Percentiles rank a stretch among this genome's conserved stretches.
phyloP scores from a whole-genome alignment of 2,888 invertebrate genomes.

The Ormyrus rosae region DNA sequence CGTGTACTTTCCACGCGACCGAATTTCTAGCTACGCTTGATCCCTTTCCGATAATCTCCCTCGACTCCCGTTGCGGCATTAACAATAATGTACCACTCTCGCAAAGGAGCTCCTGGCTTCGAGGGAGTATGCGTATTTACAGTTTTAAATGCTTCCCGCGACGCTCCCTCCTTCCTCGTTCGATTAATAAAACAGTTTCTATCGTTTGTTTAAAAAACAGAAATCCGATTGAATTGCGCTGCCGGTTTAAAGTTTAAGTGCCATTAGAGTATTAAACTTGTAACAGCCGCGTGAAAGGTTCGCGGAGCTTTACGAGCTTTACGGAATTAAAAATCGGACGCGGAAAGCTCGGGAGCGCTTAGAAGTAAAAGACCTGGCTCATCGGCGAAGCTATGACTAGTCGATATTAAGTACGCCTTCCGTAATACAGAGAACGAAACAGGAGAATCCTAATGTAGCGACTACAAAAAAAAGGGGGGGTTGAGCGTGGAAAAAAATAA shows the following conservation, averaged over 20 bases:
- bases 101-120: not conserved
- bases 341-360: constrained; percentile 20
- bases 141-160: constrained; percentile 23
- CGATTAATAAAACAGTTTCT: constrained; percentile 22
- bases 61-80: constrained; percentile 22
- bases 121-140: constrained; percentile 29
- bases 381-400: constrained; percentile 52
- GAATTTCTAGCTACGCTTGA: constrained; percentile 49
- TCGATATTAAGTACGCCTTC: constrained; percentile 47
- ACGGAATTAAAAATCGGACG: constrained; percentile 35
- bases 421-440: not conserved
- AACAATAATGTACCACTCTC: constrained; percentile 21
- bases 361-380: constrained; percentile 31
- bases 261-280: constrained; percentile 35
- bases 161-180: constrained; percentile 12
- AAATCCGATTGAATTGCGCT: constrained; percentile 20
- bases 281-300: constrained; percentile 8
- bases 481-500: not conserved
- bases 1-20: constrained; percentile 43
- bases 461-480: constrained; percentile 7
- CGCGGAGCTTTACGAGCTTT: constrained; percentile 15
- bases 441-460: constrained; percentile 15
- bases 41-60: constrained; percentile 53
- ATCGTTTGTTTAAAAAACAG: constrained; percentile 6
- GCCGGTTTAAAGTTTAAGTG: constrained; percentile 18